Conservation (phyloP, 2,888 invertebrate genomes). For the Bugulina stolonifera region DNA sequence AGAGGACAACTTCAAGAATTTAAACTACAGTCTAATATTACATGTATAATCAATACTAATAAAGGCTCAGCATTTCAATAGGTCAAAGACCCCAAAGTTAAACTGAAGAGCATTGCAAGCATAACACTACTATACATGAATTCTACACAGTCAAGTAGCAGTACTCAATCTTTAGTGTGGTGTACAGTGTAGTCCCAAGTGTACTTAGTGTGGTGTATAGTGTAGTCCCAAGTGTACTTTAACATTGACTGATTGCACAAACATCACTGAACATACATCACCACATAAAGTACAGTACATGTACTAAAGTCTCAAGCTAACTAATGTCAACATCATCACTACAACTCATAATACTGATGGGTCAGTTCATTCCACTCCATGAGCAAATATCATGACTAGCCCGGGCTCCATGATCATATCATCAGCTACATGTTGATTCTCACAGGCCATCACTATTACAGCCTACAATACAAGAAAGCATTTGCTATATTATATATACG, state of each 20-base stretch:
- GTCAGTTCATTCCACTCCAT: slow-evolving; percentile 66
- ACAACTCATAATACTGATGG: not conserved
- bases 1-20: no score
- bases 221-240: no score
- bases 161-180: no score
- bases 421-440: slow-evolving; percentile 88
- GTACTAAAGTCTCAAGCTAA: not conserved
- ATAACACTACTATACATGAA: not conserved
- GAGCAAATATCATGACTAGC: slow-evolving; percentile 95
- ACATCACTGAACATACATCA: not conserved
- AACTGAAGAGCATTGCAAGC: not conserved
- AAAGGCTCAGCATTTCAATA: no score
- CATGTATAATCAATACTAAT: no score
- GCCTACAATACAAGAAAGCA: no score
- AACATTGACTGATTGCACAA: no score
- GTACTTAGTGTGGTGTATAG: no score
- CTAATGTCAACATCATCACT: not conserved
- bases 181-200: no score
- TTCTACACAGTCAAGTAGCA: not conserved
- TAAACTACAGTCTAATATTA: no score
- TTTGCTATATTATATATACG: no score
- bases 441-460: slow-evolving; percentile 85
- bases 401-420: slow-evolving; percentile 95
- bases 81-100: no score
- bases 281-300: not conserved